phyloP scores from a whole-genome alignment of 2,888 invertebrate species.

The Stenichneumon culpator region DNA sequence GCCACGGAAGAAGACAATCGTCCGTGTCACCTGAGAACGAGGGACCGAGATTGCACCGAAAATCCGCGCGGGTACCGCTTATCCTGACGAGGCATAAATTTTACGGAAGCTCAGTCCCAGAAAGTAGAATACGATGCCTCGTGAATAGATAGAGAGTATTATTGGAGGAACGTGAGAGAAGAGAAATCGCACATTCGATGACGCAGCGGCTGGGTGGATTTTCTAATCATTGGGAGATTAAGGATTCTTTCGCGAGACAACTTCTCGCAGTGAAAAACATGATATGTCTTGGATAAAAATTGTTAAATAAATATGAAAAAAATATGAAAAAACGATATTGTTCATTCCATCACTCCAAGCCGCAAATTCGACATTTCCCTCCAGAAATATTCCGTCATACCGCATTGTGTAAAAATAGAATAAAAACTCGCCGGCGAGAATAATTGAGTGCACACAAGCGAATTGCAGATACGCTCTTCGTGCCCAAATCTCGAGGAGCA shows the following conservation, averaged over 20 bases:
- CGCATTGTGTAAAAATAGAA: too few relatives aligned
- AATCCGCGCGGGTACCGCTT: conserved; percentile 1
- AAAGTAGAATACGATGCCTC: conserved; percentile 2
- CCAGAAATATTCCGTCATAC: too few relatives aligned
- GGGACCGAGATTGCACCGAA: conserved; percentile 17
- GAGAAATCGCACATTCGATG: conserved; percentile 3
- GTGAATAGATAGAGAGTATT: not conserved
- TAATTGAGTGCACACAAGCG: not conserved
- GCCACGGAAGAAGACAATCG: conserved; percentile 3
- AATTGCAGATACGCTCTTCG: not conserved
- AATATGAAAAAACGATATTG: too few relatives aligned
- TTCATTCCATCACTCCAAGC: too few relatives aligned
- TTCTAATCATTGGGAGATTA: not conserved
- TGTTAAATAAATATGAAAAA: not conserved
- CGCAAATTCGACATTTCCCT: too few relatives aligned
- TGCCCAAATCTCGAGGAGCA: not conserved
- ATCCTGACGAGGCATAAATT: conserved; percentile 15
- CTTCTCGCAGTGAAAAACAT: not conserved
- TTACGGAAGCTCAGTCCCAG: not conserved
- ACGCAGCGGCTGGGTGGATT: not conserved
- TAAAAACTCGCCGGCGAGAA: not conserved
- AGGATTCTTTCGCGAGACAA: not conserved
- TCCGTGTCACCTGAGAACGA: conserved; percentile 17
- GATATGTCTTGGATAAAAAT: not conserved
- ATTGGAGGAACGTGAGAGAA: not conserved